Evolutionary conservation across 2,888 invertebrate genomes (phyloP).

Genomic region (Agrenia bidenticulata): DNA sequence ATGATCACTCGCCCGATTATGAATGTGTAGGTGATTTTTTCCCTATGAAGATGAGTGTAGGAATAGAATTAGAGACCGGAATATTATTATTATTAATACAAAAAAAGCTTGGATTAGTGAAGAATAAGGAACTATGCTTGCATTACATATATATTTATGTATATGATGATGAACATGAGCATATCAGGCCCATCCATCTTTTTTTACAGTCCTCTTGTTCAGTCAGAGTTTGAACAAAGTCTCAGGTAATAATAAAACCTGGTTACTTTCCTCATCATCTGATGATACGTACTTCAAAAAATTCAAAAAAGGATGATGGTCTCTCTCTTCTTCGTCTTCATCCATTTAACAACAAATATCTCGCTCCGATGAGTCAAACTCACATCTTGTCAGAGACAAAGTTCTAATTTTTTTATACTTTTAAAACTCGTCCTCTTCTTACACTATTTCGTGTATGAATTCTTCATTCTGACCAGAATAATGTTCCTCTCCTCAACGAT

Average conservation of each 20-base stretch:
- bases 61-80: constrained; percentile 8
- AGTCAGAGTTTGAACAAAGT: background rate
- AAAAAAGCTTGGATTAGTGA: constrained; percentile 21
- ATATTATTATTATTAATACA: constrained; percentile 13
- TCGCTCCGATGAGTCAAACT: background rate
- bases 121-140: background rate
- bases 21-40: constrained; percentile 35
- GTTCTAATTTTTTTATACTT: constrained; percentile 16
- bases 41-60: background rate
- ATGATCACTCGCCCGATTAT: constrained; percentile 49
- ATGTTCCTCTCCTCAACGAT: too few relatives aligned
- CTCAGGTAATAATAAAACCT: constrained; percentile 10
- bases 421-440: too few relatives aligned
- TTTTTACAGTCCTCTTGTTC: constrained; percentile 12
- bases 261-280: constrained; percentile 8
- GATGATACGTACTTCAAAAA: background rate
- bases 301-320: background rate
- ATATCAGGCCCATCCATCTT: constrained; percentile 21
- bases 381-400: constrained; percentile 31
- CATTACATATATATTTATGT: too few relatives aligned
- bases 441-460: too few relatives aligned
- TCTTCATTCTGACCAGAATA: too few relatives aligned
- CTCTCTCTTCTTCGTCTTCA: constrained; percentile 3
- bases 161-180: constrained; percentile 4
- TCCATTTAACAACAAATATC: constrained; percentile 9